Conservation (phyloP, 1,140 invertebrate genomes). For the Schlechtendalia chinensis region DNA sequence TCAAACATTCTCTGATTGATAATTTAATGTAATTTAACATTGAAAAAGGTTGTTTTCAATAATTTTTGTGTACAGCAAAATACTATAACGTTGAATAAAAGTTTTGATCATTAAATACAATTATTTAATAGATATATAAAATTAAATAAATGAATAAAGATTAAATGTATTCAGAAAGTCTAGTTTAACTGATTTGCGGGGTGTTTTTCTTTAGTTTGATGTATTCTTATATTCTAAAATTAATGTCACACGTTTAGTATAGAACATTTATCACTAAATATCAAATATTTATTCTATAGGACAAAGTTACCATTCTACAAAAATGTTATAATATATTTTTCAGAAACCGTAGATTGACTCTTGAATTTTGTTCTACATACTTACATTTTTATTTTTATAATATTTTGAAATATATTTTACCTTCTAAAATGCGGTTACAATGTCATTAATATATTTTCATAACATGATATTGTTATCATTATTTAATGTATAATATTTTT, state of each 20-base stretch:
- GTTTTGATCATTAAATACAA: slow-evolving; percentile 10
- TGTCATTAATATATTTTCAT: too few species aligned
- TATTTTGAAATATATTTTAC: too few species aligned
- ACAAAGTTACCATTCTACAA: not conserved
- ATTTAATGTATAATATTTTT: too few species aligned
- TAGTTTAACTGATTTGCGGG: not conserved
- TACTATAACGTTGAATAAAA: not conserved
- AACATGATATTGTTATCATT: too few species aligned
- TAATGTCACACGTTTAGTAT: not conserved
- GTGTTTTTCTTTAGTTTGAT: slow-evolving; percentile 16
- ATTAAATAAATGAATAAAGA: slow-evolving; percentile 13
- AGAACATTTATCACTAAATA: slow-evolving; percentile 14
- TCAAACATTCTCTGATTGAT: slow-evolving; percentile 7
- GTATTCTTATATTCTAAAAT: not conserved
- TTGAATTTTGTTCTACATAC: not conserved
- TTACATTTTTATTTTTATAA: too few species aligned
- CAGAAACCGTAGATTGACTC: not conserved
- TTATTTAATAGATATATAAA: not conserved
- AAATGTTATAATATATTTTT: not conserved
- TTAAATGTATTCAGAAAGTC: slow-evolving; percentile 3
- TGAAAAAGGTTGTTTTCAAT: not conserved
- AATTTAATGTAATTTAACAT: not conserved
- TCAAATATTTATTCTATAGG: not conserved
- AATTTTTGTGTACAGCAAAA: not conserved
- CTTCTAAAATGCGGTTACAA: too few species aligned